phyloP scores from a whole-genome alignment of 2,797 vertebrate genomes.

The Pipistrellus kuhlii region DNA sequence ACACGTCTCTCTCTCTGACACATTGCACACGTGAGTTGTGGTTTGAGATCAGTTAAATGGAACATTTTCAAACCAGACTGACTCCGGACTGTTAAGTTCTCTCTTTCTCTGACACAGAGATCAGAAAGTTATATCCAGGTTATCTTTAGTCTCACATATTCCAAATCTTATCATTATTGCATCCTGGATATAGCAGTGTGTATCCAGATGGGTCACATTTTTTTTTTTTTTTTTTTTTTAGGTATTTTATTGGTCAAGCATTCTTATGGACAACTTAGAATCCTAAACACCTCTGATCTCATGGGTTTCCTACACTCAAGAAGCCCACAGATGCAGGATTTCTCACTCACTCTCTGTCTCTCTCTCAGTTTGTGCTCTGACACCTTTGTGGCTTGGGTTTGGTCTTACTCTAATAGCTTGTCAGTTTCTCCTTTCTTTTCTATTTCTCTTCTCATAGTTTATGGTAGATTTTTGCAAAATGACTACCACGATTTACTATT shows the following conservation, averaged over 20 bases:
- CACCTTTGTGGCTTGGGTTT: neutral
- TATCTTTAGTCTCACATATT: neutral
- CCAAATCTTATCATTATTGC: neutral
- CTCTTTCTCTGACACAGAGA: neutral
- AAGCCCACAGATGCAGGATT: neutral
- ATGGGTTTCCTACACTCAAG: neutral
- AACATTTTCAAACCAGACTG: neutral
- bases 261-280: neutral
- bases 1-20: neutral
- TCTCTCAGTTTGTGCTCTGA: neutral
- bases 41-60: neutral
- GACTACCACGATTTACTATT: neutral
- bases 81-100: neutral
- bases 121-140: neutral
- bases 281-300: neutral
- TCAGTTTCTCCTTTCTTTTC: neutral
- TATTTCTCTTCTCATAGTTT: neutral
- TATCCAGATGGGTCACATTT: neutral
- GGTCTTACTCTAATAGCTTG: neutral
- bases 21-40: neutral
- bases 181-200: neutral
- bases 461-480: neutral
- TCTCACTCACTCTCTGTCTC: neutral
- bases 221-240: neutral
- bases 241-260: neutral